Conservation (phyloP, 2,888 invertebrate genomes). For the Alviniconcha strummeri region DNA sequence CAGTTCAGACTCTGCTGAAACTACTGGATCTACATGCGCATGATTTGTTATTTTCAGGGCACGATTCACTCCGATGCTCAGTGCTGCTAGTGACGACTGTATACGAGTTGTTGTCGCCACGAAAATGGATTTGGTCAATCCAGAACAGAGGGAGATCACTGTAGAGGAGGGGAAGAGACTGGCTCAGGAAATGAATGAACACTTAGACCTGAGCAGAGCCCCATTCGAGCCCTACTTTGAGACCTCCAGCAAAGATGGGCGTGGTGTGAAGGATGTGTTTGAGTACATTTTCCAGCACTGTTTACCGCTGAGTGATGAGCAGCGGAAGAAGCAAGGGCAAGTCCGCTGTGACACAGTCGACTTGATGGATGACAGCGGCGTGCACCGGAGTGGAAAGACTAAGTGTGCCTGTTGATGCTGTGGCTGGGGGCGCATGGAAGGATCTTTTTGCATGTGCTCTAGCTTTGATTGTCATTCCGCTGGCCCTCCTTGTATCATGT, state of each 20-base stretch:
- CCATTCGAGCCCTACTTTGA: conserved; percentile 68
- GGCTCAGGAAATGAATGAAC: conserved; percentile 59
- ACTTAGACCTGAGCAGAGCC: conserved; percentile 51
- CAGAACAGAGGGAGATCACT: conserved; percentile 53
- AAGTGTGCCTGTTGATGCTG: conserved; percentile 32
- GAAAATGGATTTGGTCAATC: conserved; percentile 61
- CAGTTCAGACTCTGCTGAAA: no score
- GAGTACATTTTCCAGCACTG: conserved; percentile 68
- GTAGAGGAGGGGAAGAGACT: conserved; percentile 61
- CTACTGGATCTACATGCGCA: no score
- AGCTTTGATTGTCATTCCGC: no score
- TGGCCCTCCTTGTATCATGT: no score
- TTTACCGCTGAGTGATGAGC: conserved; percentile 52
- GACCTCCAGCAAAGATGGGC: conserved; percentile 68
- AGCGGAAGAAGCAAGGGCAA: conserved; percentile 28
- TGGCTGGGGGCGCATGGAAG: background rate
- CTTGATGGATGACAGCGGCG: conserved; percentile 31
- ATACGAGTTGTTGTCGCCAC: conserved; percentile 69
- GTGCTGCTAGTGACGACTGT: conserved; percentile 65
- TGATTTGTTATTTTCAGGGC: conserved; percentile 52
- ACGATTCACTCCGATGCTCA: conserved; percentile 66
- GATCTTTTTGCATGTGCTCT: no score
- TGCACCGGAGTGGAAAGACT: background rate
- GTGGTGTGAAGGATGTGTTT: conserved; percentile 67
- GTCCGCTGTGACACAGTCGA: conserved; percentile 27